Evolutionary conservation across 2,113 vertebrate species (phyloP), one percentile per base, ranked within the genome.

Genomic region (Psammodynastes pulverulentus): DNA sequence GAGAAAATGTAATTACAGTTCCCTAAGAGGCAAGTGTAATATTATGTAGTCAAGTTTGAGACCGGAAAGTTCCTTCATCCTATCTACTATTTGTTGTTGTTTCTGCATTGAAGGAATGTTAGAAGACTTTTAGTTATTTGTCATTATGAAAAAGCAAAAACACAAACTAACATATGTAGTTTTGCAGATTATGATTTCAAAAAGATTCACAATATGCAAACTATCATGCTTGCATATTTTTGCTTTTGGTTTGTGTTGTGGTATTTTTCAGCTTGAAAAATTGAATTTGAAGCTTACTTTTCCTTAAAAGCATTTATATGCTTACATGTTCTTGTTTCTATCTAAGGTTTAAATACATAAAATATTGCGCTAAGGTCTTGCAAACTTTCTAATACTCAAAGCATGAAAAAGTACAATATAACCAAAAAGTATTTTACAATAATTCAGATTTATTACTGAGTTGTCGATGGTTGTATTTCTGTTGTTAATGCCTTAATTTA

Each of bases 1-100:
- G 6, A 21, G 84, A 92, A 93, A 88, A 91, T 93, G 85, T 92
- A 86, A 58, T 54, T 43, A 90, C 62, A 96, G 96, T 95, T 93
- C 43, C 45, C 17, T 34, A 15, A 9, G 12, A 53, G 54, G 7
- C 7, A 9, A 15, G 34, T 45, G 9, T 7, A 45, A 52, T 13
- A 10, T 29, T 13, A 10, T 29, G 49, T 0, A 94, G 92, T 95
- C 95, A 94, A 34, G 39, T 84, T 62, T 52, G 56, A 48, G 92
- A 54, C 43, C 26, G 84, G 51, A 94, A 53, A 93, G 39, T 67
- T 67, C 9, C 13, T 9, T 34, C 29, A 49, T 21, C 5, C 67
- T n/a, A 72, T 34, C 29, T 72, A 72, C 62, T 21, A 21, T 58
- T 72, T 17, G 62, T 34, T 19, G 15, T 34, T 62, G 3, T 62